A percentile compares a stretch with the other conserved stretches of the same genome.
Conservation (phyloP, 2,888 invertebrate genomes). For the Diachrysia chrysitis region DNA sequence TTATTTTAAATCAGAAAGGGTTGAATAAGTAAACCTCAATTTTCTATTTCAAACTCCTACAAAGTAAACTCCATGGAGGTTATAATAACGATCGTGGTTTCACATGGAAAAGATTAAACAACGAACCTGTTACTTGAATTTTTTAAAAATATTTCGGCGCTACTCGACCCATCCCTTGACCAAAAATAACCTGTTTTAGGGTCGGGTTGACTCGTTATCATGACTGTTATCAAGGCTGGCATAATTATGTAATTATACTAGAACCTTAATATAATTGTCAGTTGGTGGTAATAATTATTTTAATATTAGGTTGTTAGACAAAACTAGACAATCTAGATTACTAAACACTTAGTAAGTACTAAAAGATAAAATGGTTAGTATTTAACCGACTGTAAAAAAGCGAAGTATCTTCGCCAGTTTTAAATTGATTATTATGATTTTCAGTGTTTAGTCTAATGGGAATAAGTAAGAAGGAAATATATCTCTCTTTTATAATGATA, state of each 20-base stretch:
- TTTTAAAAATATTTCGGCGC: background rate
- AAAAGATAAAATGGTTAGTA: too few relatives aligned
- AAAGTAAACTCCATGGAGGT: background rate
- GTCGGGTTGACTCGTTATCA: background rate
- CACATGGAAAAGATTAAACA: too few relatives aligned
- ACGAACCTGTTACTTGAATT: too few relatives aligned
- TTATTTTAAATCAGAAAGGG: slow-evolving; percentile 1
- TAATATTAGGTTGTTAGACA: background rate
- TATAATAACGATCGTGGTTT: background rate
- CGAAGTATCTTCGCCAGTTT: background rate
- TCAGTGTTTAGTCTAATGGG: too few relatives aligned
- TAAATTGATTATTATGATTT: background rate
- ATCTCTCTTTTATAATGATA: too few relatives aligned
- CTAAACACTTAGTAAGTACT: background rate
- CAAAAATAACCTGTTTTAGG: background rate
- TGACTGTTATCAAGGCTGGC: background rate
- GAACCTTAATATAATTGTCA: slow-evolving; percentile 4
- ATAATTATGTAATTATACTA: background rate
- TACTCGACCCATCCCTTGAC: background rate
- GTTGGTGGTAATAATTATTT: background rate
- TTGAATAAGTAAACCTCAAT: slow-evolving; percentile 4
- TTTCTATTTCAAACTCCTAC: background rate
- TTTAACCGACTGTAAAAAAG: too few relatives aligned
- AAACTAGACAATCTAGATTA: background rate
- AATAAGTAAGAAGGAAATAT: too few relatives aligned